phyloP scores from a whole-genome alignment of 1,140 invertebrate genomes.

The Eumaeus atala region DNA sequence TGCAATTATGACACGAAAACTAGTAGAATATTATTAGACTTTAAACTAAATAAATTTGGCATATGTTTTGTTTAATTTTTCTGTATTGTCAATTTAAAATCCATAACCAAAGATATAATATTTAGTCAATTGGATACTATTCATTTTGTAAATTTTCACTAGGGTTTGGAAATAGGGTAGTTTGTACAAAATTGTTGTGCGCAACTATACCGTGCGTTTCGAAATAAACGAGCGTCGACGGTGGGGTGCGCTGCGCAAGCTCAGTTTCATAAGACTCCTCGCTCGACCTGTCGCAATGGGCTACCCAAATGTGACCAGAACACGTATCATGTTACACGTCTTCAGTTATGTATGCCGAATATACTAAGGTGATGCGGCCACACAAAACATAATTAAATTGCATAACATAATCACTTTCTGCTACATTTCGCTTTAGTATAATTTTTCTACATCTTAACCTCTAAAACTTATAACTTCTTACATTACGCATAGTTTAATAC shows the following conservation, averaged over 20 bases:
- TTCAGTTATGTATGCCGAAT: slow-evolving; percentile 41
- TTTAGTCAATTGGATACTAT: no score
- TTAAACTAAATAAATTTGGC: no score
- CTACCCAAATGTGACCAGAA: slow-evolving; percentile 72
- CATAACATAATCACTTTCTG: slow-evolving; percentile 4
- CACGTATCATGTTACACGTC: slow-evolving; percentile 65
- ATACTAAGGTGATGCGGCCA: slow-evolving; percentile 21
- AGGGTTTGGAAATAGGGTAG: slow-evolving; percentile 11
- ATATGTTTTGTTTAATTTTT: no score
- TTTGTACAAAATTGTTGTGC: slow-evolving; percentile 30
- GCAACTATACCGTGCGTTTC: slow-evolving; percentile 53
- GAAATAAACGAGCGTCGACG: slow-evolving; percentile 51
- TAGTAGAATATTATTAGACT: no score
- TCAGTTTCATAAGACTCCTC: slow-evolving; percentile 68
- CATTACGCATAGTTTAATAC: no score
- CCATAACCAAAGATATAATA: no score
- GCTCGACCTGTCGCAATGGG: slow-evolving; percentile 68
- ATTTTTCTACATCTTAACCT: no score
- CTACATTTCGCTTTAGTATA: no score
- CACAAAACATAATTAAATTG: slow-evolving; percentile 20
- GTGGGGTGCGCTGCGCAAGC: slow-evolving; percentile 66
- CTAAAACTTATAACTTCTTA: no score
- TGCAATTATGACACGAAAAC: no score
- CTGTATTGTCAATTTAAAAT: no score
- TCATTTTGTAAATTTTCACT: not conserved